Evolutionary conservation across 1,140 invertebrate genomes (phyloP), one percentile per base, ranked within the genome.

Genomic region (Venustaconcha ellipsiformis): DNA sequence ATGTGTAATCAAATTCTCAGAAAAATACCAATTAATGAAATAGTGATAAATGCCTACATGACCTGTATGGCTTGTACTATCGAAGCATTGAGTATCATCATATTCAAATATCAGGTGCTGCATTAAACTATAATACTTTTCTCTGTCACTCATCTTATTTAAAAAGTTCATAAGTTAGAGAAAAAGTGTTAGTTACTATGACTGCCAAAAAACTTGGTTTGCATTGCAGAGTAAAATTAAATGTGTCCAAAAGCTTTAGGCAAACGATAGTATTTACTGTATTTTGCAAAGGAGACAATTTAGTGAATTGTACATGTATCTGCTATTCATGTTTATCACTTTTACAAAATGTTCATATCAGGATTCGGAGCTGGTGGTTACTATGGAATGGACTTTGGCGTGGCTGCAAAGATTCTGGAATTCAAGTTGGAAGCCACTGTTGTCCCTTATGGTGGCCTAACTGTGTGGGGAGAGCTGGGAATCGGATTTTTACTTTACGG

Each of bases 321-420:
- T 57, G 14, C 23, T 58, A 62, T n/a, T 63, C 13, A 60, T 59
- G 26, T 70, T 60, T 18, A 62, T 15, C 57, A 14, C 58, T 23
- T 58, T 14, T 15, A 37, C 20, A 60, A 15, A 26, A 14, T n/a
- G 5, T 60, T 74, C 56, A 58, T 76, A 74, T 13, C 57, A 85
- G 84, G 63, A 37, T 85, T 85, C 72, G 78, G 71, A 14, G 78
- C 83, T 23, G 78, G 73, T 64, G 79, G 80, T 26, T 81, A 83
- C 57, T 83, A 81, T 73, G 81, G 84, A 26, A 77, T 84, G 69
- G 67, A 82, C 30, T 70, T 84, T 60, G 63, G 20, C 18, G 78
- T 80, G 18, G 75, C 67, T 37, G 82, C 76, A 23, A 83, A 84
- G 59, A 70, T 85, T 4, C 73, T 83, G 30, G 65, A 70, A n/a